phyloP scores from a whole-genome alignment of 2,113 vertebrate genomes.

The Centrocercus urophasianus region DNA sequence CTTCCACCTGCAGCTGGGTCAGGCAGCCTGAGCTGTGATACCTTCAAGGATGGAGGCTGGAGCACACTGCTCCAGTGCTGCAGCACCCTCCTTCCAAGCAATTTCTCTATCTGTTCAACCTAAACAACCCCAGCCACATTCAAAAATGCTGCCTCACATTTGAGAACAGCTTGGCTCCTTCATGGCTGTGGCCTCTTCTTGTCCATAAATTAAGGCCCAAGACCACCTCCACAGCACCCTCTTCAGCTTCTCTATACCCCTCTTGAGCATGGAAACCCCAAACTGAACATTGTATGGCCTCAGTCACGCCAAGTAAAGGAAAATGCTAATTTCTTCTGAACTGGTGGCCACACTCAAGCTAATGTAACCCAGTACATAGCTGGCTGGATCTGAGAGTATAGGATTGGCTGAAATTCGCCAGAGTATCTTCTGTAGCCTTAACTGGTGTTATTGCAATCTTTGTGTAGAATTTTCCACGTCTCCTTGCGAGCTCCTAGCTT shows the following conservation, averaged over 20 bases:
- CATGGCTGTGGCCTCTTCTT: not conserved
- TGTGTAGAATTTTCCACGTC: accelerated
- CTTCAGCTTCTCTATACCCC: not conserved
- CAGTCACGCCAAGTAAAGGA: not conserved
- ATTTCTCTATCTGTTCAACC: not conserved
- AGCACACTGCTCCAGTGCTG: not conserved
- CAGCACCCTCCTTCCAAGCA: not conserved
- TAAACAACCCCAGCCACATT: not conserved
- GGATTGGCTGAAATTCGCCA: not conserved
- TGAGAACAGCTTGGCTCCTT: not conserved
- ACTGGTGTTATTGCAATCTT: not conserved
- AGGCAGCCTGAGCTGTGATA: not conserved
- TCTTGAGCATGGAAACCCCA: not conserved
- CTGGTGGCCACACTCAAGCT: not conserved
- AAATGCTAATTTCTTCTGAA: not conserved
- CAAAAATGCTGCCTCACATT: not conserved
- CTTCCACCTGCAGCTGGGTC: not conserved
- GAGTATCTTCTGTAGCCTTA: not conserved
- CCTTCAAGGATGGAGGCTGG: not conserved
- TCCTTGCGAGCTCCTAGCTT: not conserved
- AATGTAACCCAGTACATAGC: not conserved
- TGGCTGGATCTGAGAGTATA: not conserved
- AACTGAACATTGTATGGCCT: not conserved
- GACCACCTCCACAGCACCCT: not conserved
- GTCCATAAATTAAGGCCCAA: not conserved